Conservation (phyloP, 2,797 vertebrate genomes). For the Loris lydekkerianus region DNA sequence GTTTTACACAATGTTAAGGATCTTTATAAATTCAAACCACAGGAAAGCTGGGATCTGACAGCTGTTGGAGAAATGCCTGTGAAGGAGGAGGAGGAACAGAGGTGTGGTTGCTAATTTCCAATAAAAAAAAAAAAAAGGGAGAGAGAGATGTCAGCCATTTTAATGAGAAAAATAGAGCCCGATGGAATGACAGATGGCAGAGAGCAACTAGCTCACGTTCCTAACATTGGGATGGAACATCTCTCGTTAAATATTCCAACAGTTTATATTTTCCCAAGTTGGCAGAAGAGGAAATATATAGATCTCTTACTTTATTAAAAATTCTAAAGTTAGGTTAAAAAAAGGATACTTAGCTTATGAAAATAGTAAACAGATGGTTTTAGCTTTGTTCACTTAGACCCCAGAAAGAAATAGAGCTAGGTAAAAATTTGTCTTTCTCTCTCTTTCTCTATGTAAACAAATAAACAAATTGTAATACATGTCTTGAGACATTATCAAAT, state of each 20-base stretch:
- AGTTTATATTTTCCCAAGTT: conserved; percentile 79
- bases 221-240: conserved; percentile 72
- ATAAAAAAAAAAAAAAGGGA: conserved; percentile 69
- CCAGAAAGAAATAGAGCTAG: background rate
- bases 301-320: conserved; percentile 72
- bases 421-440: background rate
- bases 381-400: background rate
- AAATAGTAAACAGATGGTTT: conserved; percentile 73
- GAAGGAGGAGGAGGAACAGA: conserved; percentile 66
- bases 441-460: background rate
- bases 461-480: background rate
- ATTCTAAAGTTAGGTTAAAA: conserved; percentile 79
- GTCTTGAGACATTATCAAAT: background rate
- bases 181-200: conserved; percentile 58
- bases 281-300: conserved; percentile 76
- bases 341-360: conserved; percentile 80
- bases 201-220: conserved; percentile 69
- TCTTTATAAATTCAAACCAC: conserved; percentile 43
- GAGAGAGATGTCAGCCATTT: conserved; percentile 80
- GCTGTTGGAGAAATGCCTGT: conserved; percentile 29
- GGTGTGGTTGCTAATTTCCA: conserved; percentile 78
- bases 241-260: conserved; percentile 73
- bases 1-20: conserved; percentile 65
- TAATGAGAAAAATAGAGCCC: conserved; percentile 81
- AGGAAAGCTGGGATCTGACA: conserved; percentile 51